These are phyloP conservation scores for Marmota flaviventris DNA, from an alignment of 2,113 vertebrate species.

Conservation along the genomic window DNA sequence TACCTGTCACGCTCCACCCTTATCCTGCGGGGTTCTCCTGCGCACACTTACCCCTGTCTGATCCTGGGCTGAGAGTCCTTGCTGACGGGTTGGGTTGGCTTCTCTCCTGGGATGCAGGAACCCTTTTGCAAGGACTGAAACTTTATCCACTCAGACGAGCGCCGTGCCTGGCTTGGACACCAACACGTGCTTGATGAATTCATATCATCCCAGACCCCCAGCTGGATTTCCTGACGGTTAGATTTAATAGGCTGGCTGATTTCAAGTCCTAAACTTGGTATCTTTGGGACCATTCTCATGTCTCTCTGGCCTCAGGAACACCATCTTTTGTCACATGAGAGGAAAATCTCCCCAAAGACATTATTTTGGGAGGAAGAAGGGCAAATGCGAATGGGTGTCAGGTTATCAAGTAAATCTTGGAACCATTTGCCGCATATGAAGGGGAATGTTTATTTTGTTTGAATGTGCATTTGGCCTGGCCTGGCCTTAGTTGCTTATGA, in stretches of 20 bases:
- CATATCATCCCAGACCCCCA: not conserved
- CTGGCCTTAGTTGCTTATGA: constrained; percentile 69
- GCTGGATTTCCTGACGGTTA: not conserved
- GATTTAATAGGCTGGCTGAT: not conserved
- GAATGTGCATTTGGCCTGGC: constrained; percentile 62
- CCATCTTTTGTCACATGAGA: not conserved
- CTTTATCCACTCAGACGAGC: not conserved
- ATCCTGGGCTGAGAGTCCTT: not conserved
- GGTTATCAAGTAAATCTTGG: constrained; percentile 60
- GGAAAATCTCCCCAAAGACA: not conserved
- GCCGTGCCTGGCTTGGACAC: not conserved
- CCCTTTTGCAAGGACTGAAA: not conserved
- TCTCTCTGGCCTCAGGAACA: not conserved
- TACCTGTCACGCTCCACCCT: not conserved
- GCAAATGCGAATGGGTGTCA: constrained; percentile 38
- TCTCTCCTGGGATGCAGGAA: not conserved
- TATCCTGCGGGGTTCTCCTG: not conserved
- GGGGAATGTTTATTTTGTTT: constrained; percentile 73
- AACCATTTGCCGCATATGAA: constrained; percentile 40
- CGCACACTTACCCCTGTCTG: not conserved
- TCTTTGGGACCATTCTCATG: constrained; percentile 12
- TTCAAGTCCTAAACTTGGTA: not conserved
- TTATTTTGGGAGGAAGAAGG: constrained; percentile 65
- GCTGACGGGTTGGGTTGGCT: not conserved
- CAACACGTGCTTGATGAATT: constrained; percentile 1